These are phyloP conservation scores for Planococcus citri DNA, from an alignment of 1,140 invertebrate species.

Conservation along the genomic window DNA sequence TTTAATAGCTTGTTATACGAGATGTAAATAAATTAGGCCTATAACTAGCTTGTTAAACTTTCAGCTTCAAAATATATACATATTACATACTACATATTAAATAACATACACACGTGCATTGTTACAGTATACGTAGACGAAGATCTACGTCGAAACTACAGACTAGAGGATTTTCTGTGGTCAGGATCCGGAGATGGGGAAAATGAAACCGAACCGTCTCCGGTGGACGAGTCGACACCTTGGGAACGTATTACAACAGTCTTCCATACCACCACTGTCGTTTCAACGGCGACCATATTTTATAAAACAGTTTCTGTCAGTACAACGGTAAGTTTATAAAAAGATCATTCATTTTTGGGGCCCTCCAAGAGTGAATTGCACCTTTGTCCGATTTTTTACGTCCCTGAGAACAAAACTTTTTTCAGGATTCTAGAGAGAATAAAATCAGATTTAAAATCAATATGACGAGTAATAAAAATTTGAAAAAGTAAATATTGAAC, in stretches of 20 bases:
- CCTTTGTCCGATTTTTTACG: too few species aligned
- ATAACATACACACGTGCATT: background rate
- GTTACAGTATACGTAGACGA: background rate
- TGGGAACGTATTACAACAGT: constrained; percentile 32
- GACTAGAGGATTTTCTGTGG: constrained; percentile 73
- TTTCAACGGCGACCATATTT: constrained; percentile 16
- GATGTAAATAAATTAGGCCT: too few species aligned
- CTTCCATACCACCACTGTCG: constrained; percentile 41
- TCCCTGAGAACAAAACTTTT: too few species aligned
- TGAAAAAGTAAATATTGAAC: too few species aligned
- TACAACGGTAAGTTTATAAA: constrained; percentile 17
- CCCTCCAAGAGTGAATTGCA: too few species aligned
- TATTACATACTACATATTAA: too few species aligned
- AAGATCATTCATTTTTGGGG: background rate
- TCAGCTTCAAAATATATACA: too few species aligned
- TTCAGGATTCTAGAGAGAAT: too few species aligned
- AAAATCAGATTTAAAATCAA: too few species aligned
- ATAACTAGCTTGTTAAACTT: too few species aligned
- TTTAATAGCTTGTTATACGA: too few species aligned
- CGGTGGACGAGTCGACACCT: constrained; percentile 27
- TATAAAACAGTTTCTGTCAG: constrained; percentile 9
- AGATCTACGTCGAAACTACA: constrained; percentile 30
- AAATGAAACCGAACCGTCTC: constrained; percentile 29
- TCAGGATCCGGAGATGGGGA: constrained; percentile 63
- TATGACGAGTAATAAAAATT: too few species aligned